Conservation (phyloP, 2,113 vertebrate species). For the Carassius gibelio region DNA sequence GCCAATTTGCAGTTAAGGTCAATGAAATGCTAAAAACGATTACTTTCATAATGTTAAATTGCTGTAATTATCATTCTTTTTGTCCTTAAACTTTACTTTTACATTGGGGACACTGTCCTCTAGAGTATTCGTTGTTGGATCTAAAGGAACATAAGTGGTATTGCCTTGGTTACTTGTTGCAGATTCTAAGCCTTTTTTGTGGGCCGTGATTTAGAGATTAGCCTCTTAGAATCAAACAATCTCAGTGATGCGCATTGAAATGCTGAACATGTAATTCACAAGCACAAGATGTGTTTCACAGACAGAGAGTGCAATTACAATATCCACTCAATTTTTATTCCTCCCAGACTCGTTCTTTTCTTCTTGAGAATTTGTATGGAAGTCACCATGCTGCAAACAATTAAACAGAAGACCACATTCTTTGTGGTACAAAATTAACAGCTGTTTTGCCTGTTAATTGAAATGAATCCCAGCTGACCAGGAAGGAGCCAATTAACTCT, state of each 20-base stretch:
- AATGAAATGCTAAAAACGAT: neutral
- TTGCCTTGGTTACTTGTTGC: neutral
- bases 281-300: constrained; percentile 34
- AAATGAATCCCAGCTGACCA: constrained; percentile 73
- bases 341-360: constrained; percentile 12
- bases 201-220: neutral
- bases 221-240: constrained; percentile 6
- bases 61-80: neutral
- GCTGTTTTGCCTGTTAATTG: constrained; percentile 73
- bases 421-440: constrained; percentile 74
- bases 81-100: neutral
- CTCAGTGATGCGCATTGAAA: neutral
- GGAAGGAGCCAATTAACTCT: constrained; percentile 74
- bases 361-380: constrained; percentile 38
- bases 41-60: neutral
- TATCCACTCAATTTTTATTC: constrained; percentile 44
- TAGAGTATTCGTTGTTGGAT: neutral
- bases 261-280: constrained; percentile 17
- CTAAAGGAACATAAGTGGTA: neutral
- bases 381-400: constrained; percentile 67
- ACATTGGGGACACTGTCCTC: neutral
- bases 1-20: neutral
- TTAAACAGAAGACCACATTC: constrained; percentile 66
- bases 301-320: constrained; percentile 62
- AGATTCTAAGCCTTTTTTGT: neutral